phyloP scores from a whole-genome alignment of 2,888 invertebrate genomes.

The Amiota communis region DNA sequence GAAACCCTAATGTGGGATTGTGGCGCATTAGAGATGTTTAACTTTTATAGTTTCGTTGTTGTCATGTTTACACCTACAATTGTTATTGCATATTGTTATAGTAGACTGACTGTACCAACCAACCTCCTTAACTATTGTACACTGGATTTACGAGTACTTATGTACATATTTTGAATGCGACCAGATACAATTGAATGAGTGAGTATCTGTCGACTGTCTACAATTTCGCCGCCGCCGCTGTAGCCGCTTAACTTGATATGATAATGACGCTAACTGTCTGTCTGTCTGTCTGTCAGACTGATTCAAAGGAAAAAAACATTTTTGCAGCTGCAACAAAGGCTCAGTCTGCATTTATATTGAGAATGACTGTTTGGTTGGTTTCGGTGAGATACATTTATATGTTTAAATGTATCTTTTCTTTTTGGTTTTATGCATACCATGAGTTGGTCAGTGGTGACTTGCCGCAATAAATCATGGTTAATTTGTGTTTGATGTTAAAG shows the following conservation, averaged over 20 bases:
- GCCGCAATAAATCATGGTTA: slow-evolving; percentile 61
- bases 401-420: neutral
- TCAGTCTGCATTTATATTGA: too few species aligned
- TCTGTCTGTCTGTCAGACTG: too few species aligned
- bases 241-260: slow-evolving; percentile 51
- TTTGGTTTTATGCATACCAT: too few species aligned
- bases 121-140: neutral
- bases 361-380: too few species aligned
- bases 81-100: neutral
- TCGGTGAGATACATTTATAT: too few species aligned
- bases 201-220: neutral
- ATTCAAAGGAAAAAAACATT: too few species aligned
- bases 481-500: slow-evolving; percentile 43
- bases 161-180: slow-evolving; percentile 4
- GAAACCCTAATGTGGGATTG: slow-evolving; percentile 4
- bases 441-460: slow-evolving; percentile 9
- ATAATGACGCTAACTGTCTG: slow-evolving; percentile 55
- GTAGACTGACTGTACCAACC: too few species aligned
- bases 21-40: slow-evolving; percentile 24
- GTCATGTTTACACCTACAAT: slow-evolving; percentile 28
- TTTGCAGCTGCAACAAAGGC: too few species aligned
- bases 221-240: neutral
- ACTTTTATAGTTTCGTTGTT: slow-evolving; percentile 21
- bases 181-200: too few species aligned
- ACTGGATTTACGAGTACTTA: slow-evolving; percentile 2